A percentile compares a stretch with the other conserved stretches of the same genome.
Conservation (phyloP, 1,140 invertebrate genomes). For the Micrasema longulum region DNA sequence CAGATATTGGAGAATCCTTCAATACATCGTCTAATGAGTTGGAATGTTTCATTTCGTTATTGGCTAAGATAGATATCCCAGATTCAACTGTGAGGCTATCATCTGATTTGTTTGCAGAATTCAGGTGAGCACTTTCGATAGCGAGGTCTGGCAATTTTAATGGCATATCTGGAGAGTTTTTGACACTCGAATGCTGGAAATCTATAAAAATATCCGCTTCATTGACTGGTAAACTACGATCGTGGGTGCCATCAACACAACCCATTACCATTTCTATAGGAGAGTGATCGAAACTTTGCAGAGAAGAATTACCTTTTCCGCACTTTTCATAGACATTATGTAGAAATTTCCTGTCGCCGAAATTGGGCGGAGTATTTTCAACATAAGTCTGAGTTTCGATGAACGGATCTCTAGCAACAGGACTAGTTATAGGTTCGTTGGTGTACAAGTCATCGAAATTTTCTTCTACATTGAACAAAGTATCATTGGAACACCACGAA, state of each 20-base stretch:
- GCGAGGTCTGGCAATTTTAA: neutral
- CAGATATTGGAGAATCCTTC: slow-evolving; percentile 27
- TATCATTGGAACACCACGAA: slow-evolving; percentile 73
- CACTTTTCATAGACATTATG: slow-evolving; percentile 8
- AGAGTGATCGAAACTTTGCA: neutral
- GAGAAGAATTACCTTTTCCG: neutral
- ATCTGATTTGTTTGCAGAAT: slow-evolving; percentile 30
- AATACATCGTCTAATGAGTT: slow-evolving; percentile 10
- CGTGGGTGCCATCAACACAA: neutral
- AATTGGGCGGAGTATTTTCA: neutral
- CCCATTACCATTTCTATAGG: slow-evolving; percentile 46
- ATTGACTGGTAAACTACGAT: too few relatives aligned
- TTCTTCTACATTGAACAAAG: slow-evolving; percentile 72
- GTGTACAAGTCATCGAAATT: slow-evolving; percentile 63
- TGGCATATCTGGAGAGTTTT: slow-evolving; percentile 16
- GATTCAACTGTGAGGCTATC: slow-evolving; percentile 59
- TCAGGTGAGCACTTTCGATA: neutral
- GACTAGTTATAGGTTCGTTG: slow-evolving; percentile 34
- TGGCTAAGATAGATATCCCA: slow-evolving; percentile 54
- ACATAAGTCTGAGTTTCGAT: neutral
- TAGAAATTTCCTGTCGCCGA: neutral
- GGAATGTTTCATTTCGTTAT: neutral
- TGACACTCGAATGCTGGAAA: slow-evolving; percentile 19
- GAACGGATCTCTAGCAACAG: slow-evolving; percentile 18
- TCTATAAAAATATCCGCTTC: slow-evolving; percentile 11